These are phyloP conservation scores for Xylota segnis DNA, from an alignment of 2,888 invertebrate species.

Conservation along the genomic window DNA sequence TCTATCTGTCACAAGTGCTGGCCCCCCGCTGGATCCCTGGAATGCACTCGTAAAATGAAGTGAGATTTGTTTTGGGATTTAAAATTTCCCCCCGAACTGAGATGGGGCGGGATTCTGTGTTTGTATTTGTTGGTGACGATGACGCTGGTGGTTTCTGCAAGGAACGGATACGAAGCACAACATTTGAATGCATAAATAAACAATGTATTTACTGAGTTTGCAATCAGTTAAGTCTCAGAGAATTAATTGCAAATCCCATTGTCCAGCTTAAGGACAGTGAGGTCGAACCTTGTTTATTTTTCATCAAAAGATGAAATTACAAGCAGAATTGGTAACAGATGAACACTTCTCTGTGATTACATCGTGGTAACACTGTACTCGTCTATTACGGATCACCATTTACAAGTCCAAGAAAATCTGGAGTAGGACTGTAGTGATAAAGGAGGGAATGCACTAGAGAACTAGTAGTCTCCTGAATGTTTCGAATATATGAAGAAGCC, in stretches of 20 bases:
- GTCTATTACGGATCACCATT: too few relatives aligned
- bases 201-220: conserved; percentile 49
- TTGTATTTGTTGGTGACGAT: not conserved
- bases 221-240: conserved; percentile 44
- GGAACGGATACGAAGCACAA: conserved; percentile 34
- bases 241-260: conserved; percentile 63
- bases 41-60: conserved; percentile 46
- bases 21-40: conserved; percentile 68
- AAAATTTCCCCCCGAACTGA: conserved; percentile 20
- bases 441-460: too few relatives aligned
- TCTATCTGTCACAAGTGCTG: conserved; percentile 67
- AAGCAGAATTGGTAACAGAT: too few relatives aligned
- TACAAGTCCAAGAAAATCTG: too few relatives aligned
- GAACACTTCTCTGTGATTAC: too few relatives aligned
- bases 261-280: not conserved
- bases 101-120: conserved; percentile 4
- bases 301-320: too few relatives aligned
- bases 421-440: too few relatives aligned
- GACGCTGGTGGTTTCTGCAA: not conserved
- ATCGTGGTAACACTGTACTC: too few relatives aligned
- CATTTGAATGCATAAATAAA: conserved; percentile 60
- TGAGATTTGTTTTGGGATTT: conserved; percentile 32
- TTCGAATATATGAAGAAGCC: too few relatives aligned
- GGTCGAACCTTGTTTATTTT: not conserved
- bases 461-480: too few relatives aligned